A percentile compares a stretch with the other conserved stretches of the same genome.
phyloP scores from a whole-genome alignment of 2,888 invertebrate species.

The Phymatocera aterrima region DNA sequence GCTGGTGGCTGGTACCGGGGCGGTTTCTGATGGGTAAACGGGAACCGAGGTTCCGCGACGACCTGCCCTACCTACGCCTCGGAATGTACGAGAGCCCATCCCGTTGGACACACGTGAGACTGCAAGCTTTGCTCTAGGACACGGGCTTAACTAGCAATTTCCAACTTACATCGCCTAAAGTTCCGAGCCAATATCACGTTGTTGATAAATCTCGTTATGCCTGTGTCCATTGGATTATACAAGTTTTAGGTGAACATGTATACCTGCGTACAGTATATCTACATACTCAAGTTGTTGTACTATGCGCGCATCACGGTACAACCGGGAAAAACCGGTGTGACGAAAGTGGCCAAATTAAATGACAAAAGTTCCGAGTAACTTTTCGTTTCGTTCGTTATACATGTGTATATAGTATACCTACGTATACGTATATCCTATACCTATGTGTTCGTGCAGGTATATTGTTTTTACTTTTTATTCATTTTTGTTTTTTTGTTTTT shows the following conservation, averaged over 20 bases:
- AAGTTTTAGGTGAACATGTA: not conserved
- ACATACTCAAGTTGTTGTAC: too few relatives aligned
- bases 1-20: not conserved
- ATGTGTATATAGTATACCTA: not conserved
- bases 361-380: not conserved
- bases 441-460: not conserved
- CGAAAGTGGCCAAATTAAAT: constrained; percentile 6
- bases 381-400: constrained; percentile 1
- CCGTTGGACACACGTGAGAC: not conserved
- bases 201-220: constrained; percentile 73
- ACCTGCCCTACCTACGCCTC: not conserved
- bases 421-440: not conserved
- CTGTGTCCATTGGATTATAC: constrained; percentile 59
- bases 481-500: not conserved
- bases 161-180: constrained; percentile 72
- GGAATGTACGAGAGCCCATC: not conserved
- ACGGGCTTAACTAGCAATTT: constrained; percentile 72
- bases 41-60: not conserved
- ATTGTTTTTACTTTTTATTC: not conserved
- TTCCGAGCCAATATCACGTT: constrained; percentile 69
- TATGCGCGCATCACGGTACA: not conserved
- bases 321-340: not conserved
- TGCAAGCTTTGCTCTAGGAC: constrained; percentile 38
- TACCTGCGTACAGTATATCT: not conserved
- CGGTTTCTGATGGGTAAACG: not conserved